Base-by-base conservation (phyloP, 92 coral and sea anemone genomes). In the Anthopleura xanthogrammica region DNA sequence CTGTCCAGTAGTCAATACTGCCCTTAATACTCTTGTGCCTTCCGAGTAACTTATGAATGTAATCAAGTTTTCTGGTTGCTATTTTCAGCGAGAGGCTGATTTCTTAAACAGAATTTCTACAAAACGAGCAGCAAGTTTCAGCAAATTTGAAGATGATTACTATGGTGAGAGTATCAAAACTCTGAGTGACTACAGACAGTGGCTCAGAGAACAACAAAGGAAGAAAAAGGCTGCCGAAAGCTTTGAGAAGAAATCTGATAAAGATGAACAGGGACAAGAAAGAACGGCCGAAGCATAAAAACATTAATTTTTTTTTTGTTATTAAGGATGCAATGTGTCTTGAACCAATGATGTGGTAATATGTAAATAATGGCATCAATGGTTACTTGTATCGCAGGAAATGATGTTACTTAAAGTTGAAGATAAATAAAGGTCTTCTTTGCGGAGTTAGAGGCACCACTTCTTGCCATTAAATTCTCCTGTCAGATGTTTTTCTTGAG, bases 81-180 rank as follows among this genome's bases (percentile, higher is more conserved):
- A 72, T 3, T 74, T 86, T 52, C 85, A 97, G 99, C 87, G 99
- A 76, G 98, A 97, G 85, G 92, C 90, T 58, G 99, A 97, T 85
- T 97, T 94, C 82, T 85, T 97, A 83, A 92, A 85, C 72, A 94
- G 99, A 85, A 87, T 97, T 10, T 85, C 93, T 29, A 65, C 95
- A 12, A 91, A 93, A 70, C 87, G 99, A 70, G 98, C 99, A 3
- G 92, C 95, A 23, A 86, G 98, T 36, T 94, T 86, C 81, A 97
- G 97, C 92, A 97, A 94, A 83, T 97, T 97, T 89, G 99, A 97
- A 78, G 99, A 97, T 85, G 99, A 97, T 83, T 97, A 94, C 78
- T 97, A 97, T 82, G 99, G 99, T 56, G 99, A 97, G 80, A 97
- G 91, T 86, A 97, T 97, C 66, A 97, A 97, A 91, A 94, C 88